Conservation (phyloP, 35 echinoderm and acorn worm species). For the Hemicentrotus pulcherrimus region DNA sequence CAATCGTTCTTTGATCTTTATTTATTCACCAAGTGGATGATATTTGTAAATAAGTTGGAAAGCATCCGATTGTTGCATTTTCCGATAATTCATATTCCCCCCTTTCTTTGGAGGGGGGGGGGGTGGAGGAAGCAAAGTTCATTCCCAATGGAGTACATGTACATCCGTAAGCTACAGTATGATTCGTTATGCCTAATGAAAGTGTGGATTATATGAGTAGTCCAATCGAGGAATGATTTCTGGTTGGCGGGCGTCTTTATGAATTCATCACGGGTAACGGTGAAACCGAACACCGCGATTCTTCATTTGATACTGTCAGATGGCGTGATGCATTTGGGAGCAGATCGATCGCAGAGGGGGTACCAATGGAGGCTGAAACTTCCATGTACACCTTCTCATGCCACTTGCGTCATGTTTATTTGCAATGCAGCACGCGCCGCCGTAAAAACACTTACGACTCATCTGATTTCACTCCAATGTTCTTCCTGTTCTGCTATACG, state of each 20-base stretch:
- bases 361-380: neutral
- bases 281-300: neutral
- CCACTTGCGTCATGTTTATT: slow-evolving; percentile 3
- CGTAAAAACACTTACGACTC: neutral
- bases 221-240: neutral
- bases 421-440: neutral
- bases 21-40: too few relatives aligned
- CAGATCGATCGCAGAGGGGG: neutral
- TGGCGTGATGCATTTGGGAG: neutral
- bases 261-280: neutral
- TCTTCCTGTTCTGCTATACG: neutral
- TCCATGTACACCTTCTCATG: neutral
- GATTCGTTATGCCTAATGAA: too few relatives aligned
- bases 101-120: too few relatives aligned
- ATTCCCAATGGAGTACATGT: too few relatives aligned
- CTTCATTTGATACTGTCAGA: neutral
- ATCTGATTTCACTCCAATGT: neutral
- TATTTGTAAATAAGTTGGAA: too few relatives aligned
- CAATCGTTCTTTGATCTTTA: too few relatives aligned
- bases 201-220: too few relatives aligned
- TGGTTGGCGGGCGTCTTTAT: neutral
- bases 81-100: too few relatives aligned
- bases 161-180: too few relatives aligned
- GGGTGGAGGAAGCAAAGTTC: too few relatives aligned
- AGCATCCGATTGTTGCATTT: too few relatives aligned